These are phyloP conservation scores for Lutjanus argentimaculatus DNA, from an alignment of 2,797 vertebrate genomes.

Conservation along the genomic window DNA sequence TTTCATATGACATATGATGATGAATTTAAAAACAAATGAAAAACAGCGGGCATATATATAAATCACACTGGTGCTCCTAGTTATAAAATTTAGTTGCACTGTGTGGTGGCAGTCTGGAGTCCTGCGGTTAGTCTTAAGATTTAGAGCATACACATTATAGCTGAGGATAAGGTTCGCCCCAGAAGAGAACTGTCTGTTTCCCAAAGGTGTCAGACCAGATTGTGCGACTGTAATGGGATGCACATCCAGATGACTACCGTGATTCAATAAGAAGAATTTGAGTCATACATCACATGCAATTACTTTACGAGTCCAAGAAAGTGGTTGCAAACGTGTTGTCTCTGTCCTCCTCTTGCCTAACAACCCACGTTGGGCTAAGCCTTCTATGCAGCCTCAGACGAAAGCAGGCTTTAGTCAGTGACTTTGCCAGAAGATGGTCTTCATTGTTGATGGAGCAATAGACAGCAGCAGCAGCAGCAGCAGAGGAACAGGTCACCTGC, in stretches of 20 bases:
- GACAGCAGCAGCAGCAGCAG: conserved; percentile 19
- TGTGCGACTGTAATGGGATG: background rate
- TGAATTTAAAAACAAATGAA: too few species aligned
- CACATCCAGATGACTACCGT: background rate
- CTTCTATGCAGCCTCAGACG: background rate
- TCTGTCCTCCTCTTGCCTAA: background rate
- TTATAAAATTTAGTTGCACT: too few species aligned
- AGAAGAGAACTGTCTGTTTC: background rate
- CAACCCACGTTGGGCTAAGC: background rate
- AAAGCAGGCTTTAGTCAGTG: conserved; percentile 6
- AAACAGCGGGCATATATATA: too few species aligned
- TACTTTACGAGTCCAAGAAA: background rate
- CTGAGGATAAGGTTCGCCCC: background rate
- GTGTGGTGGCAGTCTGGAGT: too few species aligned
- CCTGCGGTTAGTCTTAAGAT: too few species aligned
- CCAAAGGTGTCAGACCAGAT: background rate
- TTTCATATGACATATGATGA: too few species aligned
- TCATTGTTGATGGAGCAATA: conserved; percentile 31
- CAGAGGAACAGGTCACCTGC: conserved; percentile 52
- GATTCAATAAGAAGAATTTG: background rate
- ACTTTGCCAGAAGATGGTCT: conserved; percentile 28
- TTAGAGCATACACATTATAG: background rate
- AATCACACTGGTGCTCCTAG: too few species aligned
- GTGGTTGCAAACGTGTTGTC: background rate
- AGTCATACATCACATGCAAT: background rate